Conservation (phyloP, 2,113 vertebrate species). For the Mesoclemmys tuberculata region DNA sequence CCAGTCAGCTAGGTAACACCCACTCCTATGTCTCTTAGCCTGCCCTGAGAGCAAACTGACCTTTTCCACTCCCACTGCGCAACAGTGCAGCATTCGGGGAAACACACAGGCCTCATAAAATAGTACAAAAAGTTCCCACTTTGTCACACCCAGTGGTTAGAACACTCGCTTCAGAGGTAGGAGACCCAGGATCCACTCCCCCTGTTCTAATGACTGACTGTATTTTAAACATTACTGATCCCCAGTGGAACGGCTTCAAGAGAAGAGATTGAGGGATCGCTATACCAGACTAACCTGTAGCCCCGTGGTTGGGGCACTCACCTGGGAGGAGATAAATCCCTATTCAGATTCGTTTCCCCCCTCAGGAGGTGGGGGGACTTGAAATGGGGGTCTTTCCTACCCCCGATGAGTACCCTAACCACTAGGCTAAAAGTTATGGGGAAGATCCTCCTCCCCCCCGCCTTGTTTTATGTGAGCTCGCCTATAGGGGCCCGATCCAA, state of each 20-base stretch:
- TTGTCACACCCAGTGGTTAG: background rate
- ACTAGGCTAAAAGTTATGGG: background rate
- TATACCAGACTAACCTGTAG: background rate
- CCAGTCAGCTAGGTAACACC: background rate
- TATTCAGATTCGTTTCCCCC: background rate
- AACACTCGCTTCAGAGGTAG: background rate
- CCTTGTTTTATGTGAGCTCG: background rate
- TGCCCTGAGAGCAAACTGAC: background rate
- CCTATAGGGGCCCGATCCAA: background rate
- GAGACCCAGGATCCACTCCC: background rate
- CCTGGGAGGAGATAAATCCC: background rate
- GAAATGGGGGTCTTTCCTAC: background rate
- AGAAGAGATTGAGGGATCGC: background rate
- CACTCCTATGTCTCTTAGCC: background rate
- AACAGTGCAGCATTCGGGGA: background rate
- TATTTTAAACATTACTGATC: background rate
- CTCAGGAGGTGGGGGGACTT: background rate
- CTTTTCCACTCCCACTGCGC: background rate
- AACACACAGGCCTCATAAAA: background rate
- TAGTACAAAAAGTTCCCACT: background rate
- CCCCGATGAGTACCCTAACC: background rate
- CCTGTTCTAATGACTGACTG: background rate
- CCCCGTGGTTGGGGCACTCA: background rate
- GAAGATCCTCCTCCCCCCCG: background rate
- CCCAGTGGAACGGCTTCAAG: background rate